A percentile compares a stretch with the other conserved stretches of the same genome.
These are phyloP conservation scores for Eurypyga helias DNA, from an alignment of 2,113 vertebrate genomes.

Conservation along the genomic window DNA sequence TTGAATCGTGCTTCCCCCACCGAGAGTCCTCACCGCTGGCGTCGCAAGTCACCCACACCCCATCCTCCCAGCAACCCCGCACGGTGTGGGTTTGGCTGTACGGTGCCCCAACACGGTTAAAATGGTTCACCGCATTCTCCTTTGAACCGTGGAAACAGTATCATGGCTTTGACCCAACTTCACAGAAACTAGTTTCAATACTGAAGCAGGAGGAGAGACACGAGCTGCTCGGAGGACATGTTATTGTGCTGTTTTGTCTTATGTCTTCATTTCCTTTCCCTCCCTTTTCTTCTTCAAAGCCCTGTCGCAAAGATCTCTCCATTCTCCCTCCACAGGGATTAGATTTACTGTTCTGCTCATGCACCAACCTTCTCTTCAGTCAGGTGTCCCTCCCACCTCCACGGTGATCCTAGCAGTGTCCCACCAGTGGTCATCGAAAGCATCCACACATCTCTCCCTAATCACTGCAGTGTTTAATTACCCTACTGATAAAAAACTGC, in stretches of 20 bases:
- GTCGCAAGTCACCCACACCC: accelerated
- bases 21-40: accelerated
- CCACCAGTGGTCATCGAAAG: accelerated
- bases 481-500: background rate
- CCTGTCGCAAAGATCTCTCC: background rate
- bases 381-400: background rate
- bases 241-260: accelerated
- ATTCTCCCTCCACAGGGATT: background rate
- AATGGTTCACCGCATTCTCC: background rate
- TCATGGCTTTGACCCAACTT: background rate
- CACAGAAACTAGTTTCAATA: background rate
- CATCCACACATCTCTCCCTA: background rate
- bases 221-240: background rate
- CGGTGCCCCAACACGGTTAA: accelerated
- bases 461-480: background rate
- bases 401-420: background rate
- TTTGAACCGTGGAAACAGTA: background rate
- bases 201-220: background rate
- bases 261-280: accelerated
- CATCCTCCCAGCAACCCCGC: accelerated
- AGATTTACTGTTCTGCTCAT: background rate
- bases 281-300: background rate
- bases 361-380: background rate
- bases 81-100: accelerated
- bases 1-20: accelerated